Percentiles rank a stretch among this genome's conserved stretches.
Conservation (phyloP, 2,113 vertebrate species). For the Muntiacus muntjak region DNA sequence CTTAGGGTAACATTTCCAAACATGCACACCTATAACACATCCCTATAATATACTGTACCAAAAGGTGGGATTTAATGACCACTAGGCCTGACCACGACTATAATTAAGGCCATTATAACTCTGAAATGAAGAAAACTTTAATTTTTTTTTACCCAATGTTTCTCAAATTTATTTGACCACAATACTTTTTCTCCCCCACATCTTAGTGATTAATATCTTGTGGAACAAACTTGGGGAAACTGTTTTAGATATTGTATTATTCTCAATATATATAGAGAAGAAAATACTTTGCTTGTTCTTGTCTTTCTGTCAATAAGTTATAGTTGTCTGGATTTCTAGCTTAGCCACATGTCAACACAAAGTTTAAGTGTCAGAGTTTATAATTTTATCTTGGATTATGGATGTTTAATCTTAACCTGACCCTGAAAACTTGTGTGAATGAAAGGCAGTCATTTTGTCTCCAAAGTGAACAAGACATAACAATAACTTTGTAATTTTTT, state of each 20-base stretch:
- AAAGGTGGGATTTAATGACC: not conserved
- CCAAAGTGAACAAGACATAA: not conserved
- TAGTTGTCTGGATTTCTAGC: not conserved
- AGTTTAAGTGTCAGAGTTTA: constrained; percentile 32
- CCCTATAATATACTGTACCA: not conserved
- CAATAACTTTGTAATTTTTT: not conserved
- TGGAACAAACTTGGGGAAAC: not conserved
- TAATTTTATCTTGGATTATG: not conserved
- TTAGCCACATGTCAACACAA: constrained; percentile 21
- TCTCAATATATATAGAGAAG: not conserved
- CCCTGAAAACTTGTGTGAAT: not conserved
- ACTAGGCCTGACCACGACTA: not conserved
- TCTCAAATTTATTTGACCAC: not conserved
- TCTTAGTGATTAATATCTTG: not conserved
- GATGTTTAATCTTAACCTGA: not conserved
- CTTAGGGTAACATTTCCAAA: not conserved
- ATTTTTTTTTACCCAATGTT: not conserved
- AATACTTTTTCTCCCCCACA: not conserved
- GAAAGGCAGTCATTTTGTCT: not conserved
- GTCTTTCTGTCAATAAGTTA: constrained; percentile 22
- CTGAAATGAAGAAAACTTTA: not conserved
- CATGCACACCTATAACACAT: not conserved
- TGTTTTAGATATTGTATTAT: not conserved
- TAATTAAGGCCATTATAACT: not conserved
- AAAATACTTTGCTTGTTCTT: not conserved